Evolutionary conservation across 2,888 invertebrate genomes (phyloP).

Genomic region (Thera britannica): DNA sequence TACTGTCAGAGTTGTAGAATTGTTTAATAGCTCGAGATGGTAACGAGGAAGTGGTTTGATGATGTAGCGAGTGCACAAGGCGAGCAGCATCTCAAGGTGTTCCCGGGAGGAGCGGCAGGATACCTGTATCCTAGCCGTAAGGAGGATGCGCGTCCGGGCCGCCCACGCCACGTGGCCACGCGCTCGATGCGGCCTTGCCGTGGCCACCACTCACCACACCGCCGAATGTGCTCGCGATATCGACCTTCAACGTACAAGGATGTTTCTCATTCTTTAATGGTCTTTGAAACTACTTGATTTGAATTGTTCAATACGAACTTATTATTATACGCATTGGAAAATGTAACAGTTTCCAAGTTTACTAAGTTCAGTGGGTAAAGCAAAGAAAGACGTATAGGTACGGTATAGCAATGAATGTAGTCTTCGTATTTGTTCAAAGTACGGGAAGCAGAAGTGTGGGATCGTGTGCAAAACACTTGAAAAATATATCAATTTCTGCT

Average conservation of each 20-base stretch:
- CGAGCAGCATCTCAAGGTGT: slow-evolving; percentile 26
- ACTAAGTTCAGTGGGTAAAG: no score
- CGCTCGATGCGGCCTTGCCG: slow-evolving; percentile 39
- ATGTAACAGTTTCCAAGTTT: no score
- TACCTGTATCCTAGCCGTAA: slow-evolving; percentile 72
- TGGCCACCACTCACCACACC: slow-evolving; percentile 25
- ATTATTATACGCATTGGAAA: no score
- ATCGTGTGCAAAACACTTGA: neutral
- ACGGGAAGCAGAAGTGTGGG: no score
- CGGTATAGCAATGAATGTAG: no score
- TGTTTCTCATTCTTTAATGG: neutral
- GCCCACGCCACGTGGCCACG: slow-evolving; percentile 38
- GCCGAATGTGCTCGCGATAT: slow-evolving; percentile 21
- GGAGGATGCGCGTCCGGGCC: slow-evolving; percentile 78
- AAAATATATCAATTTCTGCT: neutral
- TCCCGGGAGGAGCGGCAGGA: slow-evolving; percentile 53
- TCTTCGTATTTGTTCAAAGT: no score
- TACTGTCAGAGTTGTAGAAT: neutral
- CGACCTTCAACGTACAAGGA: slow-evolving; percentile 37
- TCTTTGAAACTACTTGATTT: neutral
- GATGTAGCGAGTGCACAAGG: neutral
- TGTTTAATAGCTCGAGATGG: neutral
- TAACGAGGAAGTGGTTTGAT: slow-evolving; percentile 7
- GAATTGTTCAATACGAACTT: no score
- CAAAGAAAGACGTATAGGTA: no score